phyloP scores from a whole-genome alignment of 1,140 invertebrate species.

The Atta cephalotes region DNA sequence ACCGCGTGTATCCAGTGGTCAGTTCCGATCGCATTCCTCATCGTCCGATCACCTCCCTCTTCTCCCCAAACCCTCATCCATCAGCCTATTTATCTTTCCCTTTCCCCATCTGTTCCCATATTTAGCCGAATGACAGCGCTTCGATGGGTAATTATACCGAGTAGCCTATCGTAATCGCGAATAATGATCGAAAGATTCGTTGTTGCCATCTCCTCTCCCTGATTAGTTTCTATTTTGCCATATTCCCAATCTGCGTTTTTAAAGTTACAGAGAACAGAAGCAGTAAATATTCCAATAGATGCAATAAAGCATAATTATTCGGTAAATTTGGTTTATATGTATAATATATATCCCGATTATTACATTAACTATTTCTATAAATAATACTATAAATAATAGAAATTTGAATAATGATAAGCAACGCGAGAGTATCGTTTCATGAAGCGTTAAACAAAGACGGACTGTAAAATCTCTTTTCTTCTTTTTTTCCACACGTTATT shows the following conservation, averaged over 20 bases:
- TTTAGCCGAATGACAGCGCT: slow-evolving; percentile 58
- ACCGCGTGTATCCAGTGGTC: slow-evolving; percentile 54
- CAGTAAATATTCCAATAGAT: not conserved
- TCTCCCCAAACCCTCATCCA: slow-evolving; percentile 12
- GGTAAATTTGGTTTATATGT: not conserved
- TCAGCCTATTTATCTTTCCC: slow-evolving; percentile 63
- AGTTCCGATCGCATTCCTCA: slow-evolving; percentile 65
- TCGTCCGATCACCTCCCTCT: slow-evolving; percentile 20
- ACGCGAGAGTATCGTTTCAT: not conserved
- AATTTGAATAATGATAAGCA: not conserved
- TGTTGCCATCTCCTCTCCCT: not conserved
- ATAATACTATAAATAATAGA: not conserved
- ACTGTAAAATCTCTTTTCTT: not conserved
- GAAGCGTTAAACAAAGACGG: slow-evolving; percentile 4
- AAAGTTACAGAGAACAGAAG: not conserved
- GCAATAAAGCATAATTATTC: not conserved
- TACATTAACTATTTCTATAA: not conserved
- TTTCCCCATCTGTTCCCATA: slow-evolving; percentile 57
- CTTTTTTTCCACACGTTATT: slow-evolving; percentile 1
- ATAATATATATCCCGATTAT: not conserved
- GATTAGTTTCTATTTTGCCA: not conserved
- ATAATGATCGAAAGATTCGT: slow-evolving; percentile 23
- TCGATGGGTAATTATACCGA: slow-evolving; percentile 56
- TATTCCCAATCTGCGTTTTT: not conserved
- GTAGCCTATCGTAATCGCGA: slow-evolving; percentile 11